Evolutionary conservation across 1,140 invertebrate genomes (phyloP), one percentile per base, ranked within the genome.

Genomic region (Acarapis woodi): DNA sequence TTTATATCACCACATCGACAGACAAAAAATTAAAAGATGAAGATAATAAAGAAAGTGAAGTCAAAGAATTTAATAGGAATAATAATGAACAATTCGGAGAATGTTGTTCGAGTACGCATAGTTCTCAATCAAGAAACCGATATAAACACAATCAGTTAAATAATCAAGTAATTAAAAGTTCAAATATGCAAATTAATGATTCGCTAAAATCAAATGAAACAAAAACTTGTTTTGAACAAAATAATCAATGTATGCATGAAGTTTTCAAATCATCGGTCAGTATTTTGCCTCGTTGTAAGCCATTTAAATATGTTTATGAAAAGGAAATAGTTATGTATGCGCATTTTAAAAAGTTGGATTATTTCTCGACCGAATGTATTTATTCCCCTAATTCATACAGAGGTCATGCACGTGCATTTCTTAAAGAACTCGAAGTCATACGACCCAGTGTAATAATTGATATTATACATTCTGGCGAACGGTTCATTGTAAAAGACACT

Each of bases 251-350:
- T n/a, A n/a, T 23, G 65, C 69, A 45, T 76, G 80, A 53, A 80
- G 77, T 40, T 62, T n/a, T n/a, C n/a, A n/a, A n/a, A n/a, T 71
- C 14, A n/a, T n/a, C n/a, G n/a, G n/a, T n/a, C n/a, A 35, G 12
- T 25, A 20, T 30, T 6, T 76, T 96, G 45, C 78, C 80, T 3
- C 61, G 87, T 46, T 85, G 80, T 36, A 99, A 99, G 55, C 93
- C 90, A 4, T 68, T 99, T 18, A 97, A 96, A 54, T 99, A 96
- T 51, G 75, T 83, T 3, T 99, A 96, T 56, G 90, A 99, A 57
- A 97, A 97, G 53, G 93, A 99, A 62, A 99, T 99, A 52, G 93
- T 99, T 0, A 90, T 99, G 79, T 97, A 94, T 62, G 87, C 87
- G 2, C 83, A 90, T 56, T 93, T 83, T 52, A 87, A 87, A 53